Evolutionary conservation across 2,888 invertebrate genomes (phyloP), one percentile per base, ranked within the genome.

Genomic region (Marasmarcha lunaedactyla): DNA sequence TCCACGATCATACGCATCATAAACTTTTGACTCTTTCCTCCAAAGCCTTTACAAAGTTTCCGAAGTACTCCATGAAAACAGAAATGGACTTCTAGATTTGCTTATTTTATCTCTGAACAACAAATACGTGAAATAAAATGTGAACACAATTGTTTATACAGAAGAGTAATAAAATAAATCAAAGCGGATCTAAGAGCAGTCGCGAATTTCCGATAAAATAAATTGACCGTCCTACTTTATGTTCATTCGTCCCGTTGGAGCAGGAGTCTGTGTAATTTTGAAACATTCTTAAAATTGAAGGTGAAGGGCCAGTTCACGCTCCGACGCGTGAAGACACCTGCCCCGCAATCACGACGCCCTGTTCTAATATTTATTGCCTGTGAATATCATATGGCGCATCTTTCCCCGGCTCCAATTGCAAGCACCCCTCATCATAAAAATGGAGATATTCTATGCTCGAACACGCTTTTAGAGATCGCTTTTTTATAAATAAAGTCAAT

Each of bases 351-450:
- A 74, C 76, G 74, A 79, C 74, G 76, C 10, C 57, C 78, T 81
- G 63, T 59, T 81, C 63, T 81, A 81, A 81, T 83, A 81, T 83
- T 81, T 79, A 83, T 81, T 74, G 65, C 72, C 57, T 62, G 73
- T 81, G 78, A 81, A 83, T 81, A 78, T 72, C 68, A 66, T 69
- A 78, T 68, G 66, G 53, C 57, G 52, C 55, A 67, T 68, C 65
- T 71, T 70, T 65, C 60, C n/a, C 54, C 51, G 47, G 54, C 55
- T 63, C 60, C 63, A 64, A 71, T 71, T 74, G 69, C 66, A 51
- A 46, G 52, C 55, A 57, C 54, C 50, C 34, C 34, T 14, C 12
- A 12, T 34, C 14, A 34, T 14, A 9, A 34, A 33, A 13, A 11
- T 10, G 30, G 30, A 30, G 30, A 11, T 30, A 30, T 30, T 30